Evolutionary conservation across 1,140 invertebrate species (phyloP), one percentile per base, ranked within the genome.

Genomic region (Microplitis demolitor): DNA sequence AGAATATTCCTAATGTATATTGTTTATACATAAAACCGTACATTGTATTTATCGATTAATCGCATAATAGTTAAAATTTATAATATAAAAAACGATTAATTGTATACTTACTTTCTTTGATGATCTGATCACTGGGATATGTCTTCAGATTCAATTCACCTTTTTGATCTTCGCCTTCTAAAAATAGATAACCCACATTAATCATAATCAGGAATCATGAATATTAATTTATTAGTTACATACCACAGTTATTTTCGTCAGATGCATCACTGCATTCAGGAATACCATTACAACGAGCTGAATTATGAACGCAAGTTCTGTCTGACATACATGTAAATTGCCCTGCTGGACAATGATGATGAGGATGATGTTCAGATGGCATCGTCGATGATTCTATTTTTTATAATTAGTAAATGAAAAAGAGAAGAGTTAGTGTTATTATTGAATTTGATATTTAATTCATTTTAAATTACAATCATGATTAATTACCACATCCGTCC

Each of bases 221-320:
- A 45, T 63, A 63, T 37, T 56, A 14, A 54, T 24, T 39, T 14
- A 69, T 14, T 4, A 69, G 4, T 60, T n/a, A 88, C 89, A 88
- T 88, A 92, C 91, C 84, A 78, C 92, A 93, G 78, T 88, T 86
- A 16, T 85, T 83, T 87, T 96, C 95, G 86, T 97, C 95, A n/a
- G 91, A 91, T 64, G 88, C 85, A 78, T 94, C 93, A n/a, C 78
- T 78, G 82, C 94, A 95, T 78, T 95, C 92, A 37, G 82, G 80
- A 14, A 88, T 82, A 72, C 90, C 89, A 82, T 95, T 89, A 82
- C 93, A 95, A 24, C 89, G 77, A 72, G 86, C 85, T 14, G 84
- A 84, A 9, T 81, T 66, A 61, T 80, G 84, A 4, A 91, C 87
- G 62, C 91, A 92, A 14, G 82, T 77, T 74, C 86, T 85, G 31